A percentile compares a stretch with the other conserved stretches of the same genome.
Conservation (phyloP, 92 coral and sea anemone genomes). For the Metridium senile region DNA sequence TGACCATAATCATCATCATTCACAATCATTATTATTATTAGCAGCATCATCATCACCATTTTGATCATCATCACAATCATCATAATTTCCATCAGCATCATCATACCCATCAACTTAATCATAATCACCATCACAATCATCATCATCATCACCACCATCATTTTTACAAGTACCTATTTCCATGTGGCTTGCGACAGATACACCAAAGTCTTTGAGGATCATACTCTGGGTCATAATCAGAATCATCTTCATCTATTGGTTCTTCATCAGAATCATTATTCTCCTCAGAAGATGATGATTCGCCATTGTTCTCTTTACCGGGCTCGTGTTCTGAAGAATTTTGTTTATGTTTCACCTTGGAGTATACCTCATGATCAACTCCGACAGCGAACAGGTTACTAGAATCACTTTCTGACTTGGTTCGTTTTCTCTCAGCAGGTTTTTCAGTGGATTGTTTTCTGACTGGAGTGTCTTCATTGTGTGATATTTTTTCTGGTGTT, state of each 20-base stretch:
- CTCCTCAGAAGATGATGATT: slow-evolving; percentile 19
- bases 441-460: slow-evolving; percentile 8
- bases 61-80: background rate
- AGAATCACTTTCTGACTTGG: background rate
- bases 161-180: slow-evolving; percentile 73
- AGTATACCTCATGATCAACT: slow-evolving; percentile 27
- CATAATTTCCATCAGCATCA: background rate
- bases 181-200: slow-evolving; percentile 95
- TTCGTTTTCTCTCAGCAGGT: background rate
- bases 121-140: background rate
- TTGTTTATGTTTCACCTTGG: slow-evolving; percentile 21
- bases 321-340: slow-evolving; percentile 7
- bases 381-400: slow-evolving; percentile 26
- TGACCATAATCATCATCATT: background rate
- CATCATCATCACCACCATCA: background rate
- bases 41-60: background rate
- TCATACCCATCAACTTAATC: background rate
- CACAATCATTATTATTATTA: background rate
- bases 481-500: slow-evolving; percentile 1
- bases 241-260: slow-evolving; percentile 41
- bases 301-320: slow-evolving; percentile 15
- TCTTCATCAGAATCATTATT: slow-evolving; percentile 30
- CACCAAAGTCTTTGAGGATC: slow-evolving; percentile 97
- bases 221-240: slow-evolving; percentile 97
- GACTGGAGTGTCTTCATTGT: background rate